Evolutionary conservation across 2,113 vertebrate species (phyloP).

Genomic region (Alethe castanea): DNA sequence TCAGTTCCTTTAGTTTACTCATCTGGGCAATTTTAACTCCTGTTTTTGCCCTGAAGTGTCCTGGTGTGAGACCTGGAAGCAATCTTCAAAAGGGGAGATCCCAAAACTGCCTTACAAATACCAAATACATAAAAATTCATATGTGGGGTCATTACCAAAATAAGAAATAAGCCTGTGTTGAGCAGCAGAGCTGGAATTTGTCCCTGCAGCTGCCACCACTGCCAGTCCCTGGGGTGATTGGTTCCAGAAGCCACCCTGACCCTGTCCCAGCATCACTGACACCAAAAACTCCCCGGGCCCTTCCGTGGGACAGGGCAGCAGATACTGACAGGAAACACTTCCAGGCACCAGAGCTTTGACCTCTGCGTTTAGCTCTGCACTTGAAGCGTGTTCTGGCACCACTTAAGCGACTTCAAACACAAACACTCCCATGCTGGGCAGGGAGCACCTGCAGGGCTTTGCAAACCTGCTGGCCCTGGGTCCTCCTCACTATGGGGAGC

Average conservation of each 20-base stretch:
- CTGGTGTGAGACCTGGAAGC: conserved; percentile 66
- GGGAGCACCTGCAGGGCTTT: background rate
- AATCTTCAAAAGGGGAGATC: conserved; percentile 16
- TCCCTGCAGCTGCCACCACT: background rate
- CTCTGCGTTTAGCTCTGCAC: background rate
- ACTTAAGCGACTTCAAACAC: background rate
- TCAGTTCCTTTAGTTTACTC: background rate
- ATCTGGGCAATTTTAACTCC: conserved; percentile 69
- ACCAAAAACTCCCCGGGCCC: no score
- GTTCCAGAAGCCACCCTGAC: background rate
- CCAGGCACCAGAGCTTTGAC: background rate
- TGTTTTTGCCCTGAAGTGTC: conserved; percentile 65
- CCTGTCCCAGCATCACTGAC: fast-evolving
- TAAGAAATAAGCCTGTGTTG: fast-evolving
- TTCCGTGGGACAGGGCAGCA: background rate
- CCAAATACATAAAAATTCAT: background rate
- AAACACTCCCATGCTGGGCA: background rate
- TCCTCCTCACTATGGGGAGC: fast-evolving
- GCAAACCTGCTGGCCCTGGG: fast-evolving
- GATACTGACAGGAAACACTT: background rate
- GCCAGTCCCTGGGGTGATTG: fast-evolving
- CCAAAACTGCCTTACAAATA: background rate
- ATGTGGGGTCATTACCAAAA: fast-evolving
- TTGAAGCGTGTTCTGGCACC: background rate
- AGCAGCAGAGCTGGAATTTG: background rate